Conservation (phyloP, 1,140 invertebrate species). For the Lordiphosa collinella region DNA sequence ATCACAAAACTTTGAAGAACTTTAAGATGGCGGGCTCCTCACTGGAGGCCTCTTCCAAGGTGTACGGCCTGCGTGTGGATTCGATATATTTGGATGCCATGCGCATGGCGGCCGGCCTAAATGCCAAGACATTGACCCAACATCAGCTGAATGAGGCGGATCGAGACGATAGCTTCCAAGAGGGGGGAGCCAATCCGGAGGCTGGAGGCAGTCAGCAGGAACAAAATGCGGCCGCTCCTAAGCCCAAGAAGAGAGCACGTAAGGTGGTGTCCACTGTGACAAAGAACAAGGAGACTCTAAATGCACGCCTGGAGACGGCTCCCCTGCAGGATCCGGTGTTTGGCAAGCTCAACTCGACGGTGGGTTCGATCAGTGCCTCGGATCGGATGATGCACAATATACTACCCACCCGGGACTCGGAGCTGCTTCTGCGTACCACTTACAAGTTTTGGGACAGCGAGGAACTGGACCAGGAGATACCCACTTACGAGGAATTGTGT, state of each 20-base stretch:
- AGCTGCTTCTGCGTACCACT: slow-evolving; percentile 57
- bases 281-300: slow-evolving; percentile 78
- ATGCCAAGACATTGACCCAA: slow-evolving; percentile 55
- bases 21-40: slow-evolving; percentile 85
- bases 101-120: slow-evolving; percentile 84
- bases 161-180: slow-evolving; percentile 52
- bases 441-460: slow-evolving; percentile 60
- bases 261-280: slow-evolving; percentile 76
- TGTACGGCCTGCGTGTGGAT: slow-evolving; percentile 87
- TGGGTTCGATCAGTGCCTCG: slow-evolving; percentile 73
- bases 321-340: slow-evolving; percentile 74
- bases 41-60: slow-evolving; percentile 88
- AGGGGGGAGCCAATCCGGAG: slow-evolving; percentile 3
- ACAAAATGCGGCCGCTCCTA: slow-evolving; percentile 22
- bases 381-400: slow-evolving; percentile 77
- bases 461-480: slow-evolving; percentile 13
- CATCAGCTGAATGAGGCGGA: slow-evolving; percentile 53
- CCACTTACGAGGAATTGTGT: slow-evolving; percentile 30
- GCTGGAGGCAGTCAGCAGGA: neutral
- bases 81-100: slow-evolving; percentile 85
- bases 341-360: slow-evolving; percentile 74
- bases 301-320: slow-evolving; percentile 65
- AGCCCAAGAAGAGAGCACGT: slow-evolving; percentile 65
- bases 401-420: slow-evolving; percentile 57
- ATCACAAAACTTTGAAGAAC: slow-evolving; percentile 83